Evolutionary conservation across 2,888 invertebrate species (phyloP), one percentile per base, ranked within the genome.

Genomic region (Lithosia quadra): DNA sequence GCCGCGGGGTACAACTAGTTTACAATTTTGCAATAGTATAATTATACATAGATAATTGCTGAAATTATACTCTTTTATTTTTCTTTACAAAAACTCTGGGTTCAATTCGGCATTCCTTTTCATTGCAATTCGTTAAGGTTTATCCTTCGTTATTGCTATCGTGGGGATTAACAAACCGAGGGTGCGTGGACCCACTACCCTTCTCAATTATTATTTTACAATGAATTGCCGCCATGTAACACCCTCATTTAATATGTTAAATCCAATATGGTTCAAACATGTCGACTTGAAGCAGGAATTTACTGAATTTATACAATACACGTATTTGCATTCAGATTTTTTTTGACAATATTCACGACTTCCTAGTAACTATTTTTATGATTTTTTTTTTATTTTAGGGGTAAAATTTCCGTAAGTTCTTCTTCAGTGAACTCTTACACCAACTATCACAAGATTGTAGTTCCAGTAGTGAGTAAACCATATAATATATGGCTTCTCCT

Each of bases 111-210:
- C n/a, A 49, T 49, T 49, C 49, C 43, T 49, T 49, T 49, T 57
- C 36, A 65, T 49, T n/a, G 36, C 36, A 49, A 49, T 49, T 49
- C 49, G 49, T 49, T n/a, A 49, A 49, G 49, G 49, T 49, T 49
- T 49, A 49, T 49, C 49, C 49, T 49, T 49, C 49, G 49, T 49
- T 49, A 49, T 49, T 49, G 49, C 49, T n/a, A n/a, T 49, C 49
- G 49, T 49, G n/a, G 49, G 43, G 49, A 49, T 49, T 49, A 18
- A 49, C 49, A 9, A 49, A 49, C 49, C 18, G n/a, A 49, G 49
- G 49, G 49, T 49, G 49, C 49, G 49, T 49, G 49, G 49, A 49
- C 49, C 49, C 49, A 49, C 49, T 49, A 49, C 49, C 49, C 49
- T 49, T 49, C 49, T 49, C 49, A 49, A 49, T 49, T 49, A 49